Conservation (phyloP, 2,888 invertebrate species). For the Drosophila paranaensis region DNA sequence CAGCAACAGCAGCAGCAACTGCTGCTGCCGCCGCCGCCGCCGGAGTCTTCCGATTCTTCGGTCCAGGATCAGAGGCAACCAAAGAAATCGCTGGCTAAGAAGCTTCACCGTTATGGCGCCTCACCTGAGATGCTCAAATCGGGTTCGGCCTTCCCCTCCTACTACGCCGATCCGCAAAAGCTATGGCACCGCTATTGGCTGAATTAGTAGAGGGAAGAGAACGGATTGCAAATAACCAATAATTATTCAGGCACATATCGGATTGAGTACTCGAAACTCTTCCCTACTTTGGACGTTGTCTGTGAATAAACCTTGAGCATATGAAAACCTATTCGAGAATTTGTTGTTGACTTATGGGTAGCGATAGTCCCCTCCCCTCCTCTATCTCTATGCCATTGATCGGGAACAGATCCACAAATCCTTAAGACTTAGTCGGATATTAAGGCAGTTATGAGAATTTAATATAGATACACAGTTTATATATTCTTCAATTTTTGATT, state of each 20-base stretch:
- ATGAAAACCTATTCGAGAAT: neutral
- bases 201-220: constrained; percentile 2
- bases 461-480: too few relatives aligned
- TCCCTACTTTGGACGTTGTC: neutral
- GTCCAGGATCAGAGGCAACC: neutral
- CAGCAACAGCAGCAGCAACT: neutral
- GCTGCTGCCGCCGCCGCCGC: neutral
- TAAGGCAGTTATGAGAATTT: too few relatives aligned
- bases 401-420: too few relatives aligned
- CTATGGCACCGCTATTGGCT: constrained; percentile 3
- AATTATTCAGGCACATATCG: neutral
- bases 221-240: neutral
- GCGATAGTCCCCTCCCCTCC: too few relatives aligned
- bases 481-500: too few relatives aligned
- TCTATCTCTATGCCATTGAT: too few relatives aligned
- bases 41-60: neutral
- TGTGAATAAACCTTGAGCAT: constrained; percentile 31
- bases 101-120: constrained; percentile 38
- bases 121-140: constrained; percentile 38
- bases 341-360: neutral
- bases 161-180: constrained; percentile 27
- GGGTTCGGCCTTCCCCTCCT: constrained; percentile 48
- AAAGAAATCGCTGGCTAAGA: constrained; percentile 8
- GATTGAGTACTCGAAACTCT: neutral
- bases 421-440: too few relatives aligned